Conservation (phyloP, 2,888 invertebrate genomes). For the Zeuzera pyrina region DNA sequence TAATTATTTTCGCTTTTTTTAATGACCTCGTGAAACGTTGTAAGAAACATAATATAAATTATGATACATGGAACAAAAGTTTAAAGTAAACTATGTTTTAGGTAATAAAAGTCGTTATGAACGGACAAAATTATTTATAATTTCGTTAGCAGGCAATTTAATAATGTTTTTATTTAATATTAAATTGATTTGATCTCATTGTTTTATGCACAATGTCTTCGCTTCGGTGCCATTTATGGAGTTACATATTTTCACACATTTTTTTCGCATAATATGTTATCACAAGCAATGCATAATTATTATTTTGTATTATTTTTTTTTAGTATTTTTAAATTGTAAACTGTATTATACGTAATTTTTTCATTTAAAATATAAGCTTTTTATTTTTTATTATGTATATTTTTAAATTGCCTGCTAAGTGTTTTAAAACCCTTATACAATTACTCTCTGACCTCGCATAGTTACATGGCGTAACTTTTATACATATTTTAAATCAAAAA, state of each 20-base stretch:
- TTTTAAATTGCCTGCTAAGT: constrained; percentile 59
- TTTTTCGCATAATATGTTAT: constrained; percentile 4
- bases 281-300: constrained; percentile 49
- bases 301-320: constrained; percentile 17
- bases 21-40: constrained; percentile 13
- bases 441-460: too few species aligned
- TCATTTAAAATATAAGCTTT: constrained; percentile 18
- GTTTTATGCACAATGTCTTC: constrained; percentile 40
- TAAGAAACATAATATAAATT: constrained; percentile 22
- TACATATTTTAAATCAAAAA: too few species aligned
- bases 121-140: constrained; percentile 35
- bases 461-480: too few species aligned
- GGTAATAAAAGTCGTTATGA: constrained; percentile 17
- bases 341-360: not conserved
- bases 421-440: too few species aligned
- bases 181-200: constrained; percentile 61
- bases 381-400: constrained; percentile 15
- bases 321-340: not conserved
- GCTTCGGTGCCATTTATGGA: constrained; percentile 56
- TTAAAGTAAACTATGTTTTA: not conserved
- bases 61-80: constrained; percentile 51
- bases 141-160: constrained; percentile 59
- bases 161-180: constrained; percentile 1
- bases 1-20: constrained; percentile 36
- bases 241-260: constrained; percentile 22